Evolutionary conservation across 2,888 invertebrate species (phyloP), one percentile per base, ranked within the genome.

Genomic region (Agriopis aurantiaria): DNA sequence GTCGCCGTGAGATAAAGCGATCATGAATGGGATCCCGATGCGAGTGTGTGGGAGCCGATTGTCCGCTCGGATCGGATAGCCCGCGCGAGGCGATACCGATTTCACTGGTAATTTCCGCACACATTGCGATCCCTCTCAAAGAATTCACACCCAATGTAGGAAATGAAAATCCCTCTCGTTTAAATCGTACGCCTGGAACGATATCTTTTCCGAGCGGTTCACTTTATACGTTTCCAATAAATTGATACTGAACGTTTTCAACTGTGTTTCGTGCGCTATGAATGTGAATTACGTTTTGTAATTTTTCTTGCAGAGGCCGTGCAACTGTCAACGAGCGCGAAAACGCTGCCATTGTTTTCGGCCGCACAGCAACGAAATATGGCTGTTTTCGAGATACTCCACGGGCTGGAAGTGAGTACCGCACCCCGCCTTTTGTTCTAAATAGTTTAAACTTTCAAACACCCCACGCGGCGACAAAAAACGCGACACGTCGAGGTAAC

Each of bases 371-470:
- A 98, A 97, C 90, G 98, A 98, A 95, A 97, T 97, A 91, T 99
- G 99, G 99, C 95, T 99, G 78, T 99, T 99, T 93, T 99, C 98
- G 87, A 96, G 99, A 85, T 99, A 98, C 93, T 98, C 99, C 62
- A 99, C 98, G 41, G 99, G 99, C 78, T 99, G 99, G 99, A 98
- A 98, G 95, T 95, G 87, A 94, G 95, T 94, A 90, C 82, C 81
- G 77, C 75, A 89, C 83, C 82, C 77, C 75, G 43, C 67, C 65
- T 80, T 85, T 83, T 83, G 80, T 82, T 82, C 77, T 77, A 71
- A 69, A 72, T 66, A 63, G 72, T 67, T 64, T 48, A 60, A 65
- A 71, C 66, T 60, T 80, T 80, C 75, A 77, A 79, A 78, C 74
- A n/a, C 77, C 77, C 78, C 79, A 75, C 78, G 77, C 71, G 78